A percentile compares a stretch with the other conserved stretches of the same genome.
These are phyloP conservation scores for Anastatus disparis DNA, from an alignment of 1,140 invertebrate genomes.

Conservation along the genomic window DNA sequence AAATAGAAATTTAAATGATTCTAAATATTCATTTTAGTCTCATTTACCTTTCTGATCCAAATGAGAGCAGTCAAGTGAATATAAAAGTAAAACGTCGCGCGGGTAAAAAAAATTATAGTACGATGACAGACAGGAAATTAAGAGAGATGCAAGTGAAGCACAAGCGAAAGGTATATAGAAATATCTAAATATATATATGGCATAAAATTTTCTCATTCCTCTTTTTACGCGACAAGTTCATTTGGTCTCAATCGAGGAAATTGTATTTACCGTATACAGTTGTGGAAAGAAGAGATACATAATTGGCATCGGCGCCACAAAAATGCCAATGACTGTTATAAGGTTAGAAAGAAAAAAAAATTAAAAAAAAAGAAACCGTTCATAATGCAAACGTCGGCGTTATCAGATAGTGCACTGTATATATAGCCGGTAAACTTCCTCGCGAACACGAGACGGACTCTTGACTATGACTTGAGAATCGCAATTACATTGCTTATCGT, in stretches of 20 bases:
- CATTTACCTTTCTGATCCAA: not conserved
- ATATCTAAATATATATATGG: too few relatives aligned
- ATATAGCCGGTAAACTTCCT: slow-evolving; percentile 16
- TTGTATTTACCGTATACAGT: slow-evolving; percentile 1
- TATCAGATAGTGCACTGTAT: slow-evolving; percentile 22
- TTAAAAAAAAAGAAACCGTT: too few relatives aligned
- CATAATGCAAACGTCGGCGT: slow-evolving; percentile 8
- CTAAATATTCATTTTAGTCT: not conserved
- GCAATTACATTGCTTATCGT: too few relatives aligned
- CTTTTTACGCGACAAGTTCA: too few relatives aligned
- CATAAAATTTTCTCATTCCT: too few relatives aligned
- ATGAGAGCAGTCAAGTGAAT: not conserved
- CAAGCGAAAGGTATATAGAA: too few relatives aligned
- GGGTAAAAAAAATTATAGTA: not conserved
- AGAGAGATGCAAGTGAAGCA: slow-evolving; percentile 8
- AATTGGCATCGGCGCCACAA: slow-evolving; percentile 17
- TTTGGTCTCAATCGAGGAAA: not conserved
- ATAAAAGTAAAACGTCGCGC: slow-evolving; percentile 13
- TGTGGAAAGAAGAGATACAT: not conserved
- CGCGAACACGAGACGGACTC: not conserved
- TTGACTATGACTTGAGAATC: not conserved
- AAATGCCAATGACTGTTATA: slow-evolving; percentile 14
- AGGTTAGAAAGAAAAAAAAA: not conserved
- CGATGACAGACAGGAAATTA: slow-evolving; percentile 28
- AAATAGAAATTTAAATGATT: too few relatives aligned